A percentile compares a stretch with the other conserved stretches of the same genome.
phyloP scores from a whole-genome alignment of 2,797 vertebrate genomes.

The Leuciscus waleckii region DNA sequence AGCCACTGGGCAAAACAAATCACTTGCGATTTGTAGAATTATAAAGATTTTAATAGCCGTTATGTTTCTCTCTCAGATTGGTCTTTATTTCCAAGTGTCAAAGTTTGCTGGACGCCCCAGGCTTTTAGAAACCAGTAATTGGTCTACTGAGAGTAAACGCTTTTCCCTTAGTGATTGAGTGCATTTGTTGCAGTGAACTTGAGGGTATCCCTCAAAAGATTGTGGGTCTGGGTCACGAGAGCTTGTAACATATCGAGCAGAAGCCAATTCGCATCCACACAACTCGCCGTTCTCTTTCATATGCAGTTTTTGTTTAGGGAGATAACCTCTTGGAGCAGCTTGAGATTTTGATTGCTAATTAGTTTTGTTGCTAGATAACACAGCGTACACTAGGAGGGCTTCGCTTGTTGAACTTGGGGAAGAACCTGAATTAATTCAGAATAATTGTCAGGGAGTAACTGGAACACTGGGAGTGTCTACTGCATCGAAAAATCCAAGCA shows the following conservation, averaged over 20 bases:
- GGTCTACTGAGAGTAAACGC: conserved; percentile 82
- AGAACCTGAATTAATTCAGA: conserved; percentile 70
- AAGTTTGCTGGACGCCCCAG: conserved; percentile 82
- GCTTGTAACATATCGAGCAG: conserved; percentile 78
- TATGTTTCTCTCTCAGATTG: conserved; percentile 83
- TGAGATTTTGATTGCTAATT: conserved; percentile 74
- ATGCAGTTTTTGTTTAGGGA: conserved; percentile 75
- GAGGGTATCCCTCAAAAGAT: conserved; percentile 83
- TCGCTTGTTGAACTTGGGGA: conserved; percentile 70
- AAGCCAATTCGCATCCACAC: conserved; percentile 74
- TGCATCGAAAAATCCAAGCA: conserved; percentile 41
- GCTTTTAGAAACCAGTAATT: conserved; percentile 86
- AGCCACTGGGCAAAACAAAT: conserved; percentile 86
- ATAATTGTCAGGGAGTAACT: conserved; percentile 63
- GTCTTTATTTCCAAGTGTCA: conserved; percentile 87
- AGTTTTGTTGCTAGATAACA: conserved; percentile 75
- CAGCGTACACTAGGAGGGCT: conserved; percentile 62
- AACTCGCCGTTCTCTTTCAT: conserved; percentile 72
- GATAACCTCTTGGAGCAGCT: conserved; percentile 73
- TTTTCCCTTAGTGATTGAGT: conserved; percentile 81
- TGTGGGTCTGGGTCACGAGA: conserved; percentile 78
- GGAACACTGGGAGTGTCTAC: conserved; percentile 51
- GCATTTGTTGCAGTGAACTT: conserved; percentile 86
- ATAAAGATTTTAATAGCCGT: conserved; percentile 88
- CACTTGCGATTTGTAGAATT: conserved; percentile 87